Evolutionary conservation across 2,888 invertebrate genomes (phyloP), one percentile per base, ranked within the genome.

Genomic region (Apotomis betuletana): DNA sequence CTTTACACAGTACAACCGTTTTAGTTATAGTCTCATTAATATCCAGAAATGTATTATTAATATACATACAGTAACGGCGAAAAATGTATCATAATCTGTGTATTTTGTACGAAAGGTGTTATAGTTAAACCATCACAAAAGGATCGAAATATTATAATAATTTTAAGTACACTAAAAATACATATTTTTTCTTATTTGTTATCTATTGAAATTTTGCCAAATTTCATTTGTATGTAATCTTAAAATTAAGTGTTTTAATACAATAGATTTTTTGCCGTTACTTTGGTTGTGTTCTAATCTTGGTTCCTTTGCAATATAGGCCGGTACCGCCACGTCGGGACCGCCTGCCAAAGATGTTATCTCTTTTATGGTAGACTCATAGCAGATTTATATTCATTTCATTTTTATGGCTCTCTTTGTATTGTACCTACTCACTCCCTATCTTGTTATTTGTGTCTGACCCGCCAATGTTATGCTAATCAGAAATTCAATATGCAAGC

Each of bases 331-430:
- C 41, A 61, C 67, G 55, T 67, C 67, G 62, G 41, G 49, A 51
- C 65, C 60, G 60, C 38, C 71, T 71, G 71, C 67, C 71, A 71
- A 61, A 67, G 71, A 71, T 71, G 67, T 67, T 67, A 71, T 71
- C 71, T 67, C 41, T 52, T 70, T 70, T 52, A 71, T 67, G 67
- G 71, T 71, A 71, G 67, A 65, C 55, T 68, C 9, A 54, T n/a
- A 62, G 67, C 51, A 51, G 51, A 62, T 67, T 71, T 67, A 62
- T 71, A 41, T 60, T 10, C 13, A 46, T 60, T 60, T 60, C 8
- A 15, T 71, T 71, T 52, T 57, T 61, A 15, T 49, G 60, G 67
- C 49, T 58, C 61, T 71, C 27, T 27, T 27, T 27, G 27, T 15
- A 15, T 61, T 62, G 13, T 71, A 62, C 60, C 46, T 36, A 65